Conservation (phyloP, 2,113 vertebrate genomes). For the Blennius ocellaris region DNA sequence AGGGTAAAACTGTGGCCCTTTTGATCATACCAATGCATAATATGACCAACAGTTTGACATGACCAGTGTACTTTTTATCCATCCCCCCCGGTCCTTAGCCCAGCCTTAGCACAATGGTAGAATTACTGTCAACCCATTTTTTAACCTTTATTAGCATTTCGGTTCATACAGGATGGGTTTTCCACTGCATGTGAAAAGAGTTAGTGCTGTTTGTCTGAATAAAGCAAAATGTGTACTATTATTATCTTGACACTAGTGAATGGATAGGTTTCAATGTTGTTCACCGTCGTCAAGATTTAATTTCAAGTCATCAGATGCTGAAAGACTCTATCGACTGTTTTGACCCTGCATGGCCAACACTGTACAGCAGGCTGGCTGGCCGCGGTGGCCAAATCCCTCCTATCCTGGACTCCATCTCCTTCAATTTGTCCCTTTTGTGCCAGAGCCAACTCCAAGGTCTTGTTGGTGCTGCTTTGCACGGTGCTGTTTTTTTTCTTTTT, state of each 20-base stretch:
- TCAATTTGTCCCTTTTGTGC: conserved; percentile 30
- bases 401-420: conserved; percentile 17
- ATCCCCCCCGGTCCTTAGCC: no score
- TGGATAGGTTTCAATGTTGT: not conserved
- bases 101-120: no score
- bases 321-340: not conserved
- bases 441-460: conserved; percentile 30
- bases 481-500: not conserved
- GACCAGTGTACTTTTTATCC: no score
- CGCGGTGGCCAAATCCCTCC: conserved; percentile 17
- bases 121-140: no score
- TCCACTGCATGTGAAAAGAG: no score
- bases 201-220: no score
- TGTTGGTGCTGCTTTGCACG: not conserved
- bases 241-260: conserved; percentile 9
- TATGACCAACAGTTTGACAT: no score
- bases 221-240: not conserved
- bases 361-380: conserved; percentile 5
- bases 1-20: no score
- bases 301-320: conserved; percentile 13
- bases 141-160: no score
- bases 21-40: no score
- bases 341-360: conserved; percentile 14
- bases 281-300: not conserved
- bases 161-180: no score